Base-by-base conservation (phyloP, 2,888 invertebrate species). In the Chrysodeixis includens region DNA sequence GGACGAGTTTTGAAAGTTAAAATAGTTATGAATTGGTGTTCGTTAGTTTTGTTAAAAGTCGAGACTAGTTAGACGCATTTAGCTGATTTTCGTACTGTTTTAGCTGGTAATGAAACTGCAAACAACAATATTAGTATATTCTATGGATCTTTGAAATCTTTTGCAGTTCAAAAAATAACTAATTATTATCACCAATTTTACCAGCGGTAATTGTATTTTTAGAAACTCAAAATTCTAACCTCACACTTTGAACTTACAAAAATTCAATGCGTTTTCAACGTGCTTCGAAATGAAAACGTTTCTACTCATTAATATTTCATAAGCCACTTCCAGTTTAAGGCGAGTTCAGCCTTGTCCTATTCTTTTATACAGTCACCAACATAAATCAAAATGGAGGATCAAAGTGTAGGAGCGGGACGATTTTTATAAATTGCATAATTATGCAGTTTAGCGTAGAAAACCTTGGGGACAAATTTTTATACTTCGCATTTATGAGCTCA, bases 251-350 rank as follows among this genome's bases (percentile, higher is more conserved):
- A 66, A 63, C 61, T 62, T 54, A 54, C 16, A 64, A 78, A 80
- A 74, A 70, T 66, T 66, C 70, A 74, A 76, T 74, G 79, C 74
- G 61, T 74, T 70, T 35, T 62, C 69, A 76, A 74, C 76, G 74
- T 74, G 69, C 63, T 70, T 22, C 30, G 62, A 78, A 75, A 78
- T 69, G 60, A 70, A 74, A 81, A 66, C 71, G 62, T 65, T 79
- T 74, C 61, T 62, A 79, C 83, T 88, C 85, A 89, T 89, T 88
- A 88, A 90, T 90, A 86, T 89, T 88, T 88, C 85, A 90, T 89
- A 89, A 86, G 84, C 75, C 55, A 54, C 73, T 69, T 54, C 46
- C 67, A 54, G 74, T 62, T 76, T 73, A 79, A 69, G 77, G 61
- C 62, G 62, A 58, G 73, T 65, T 62, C 59, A 73, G 69, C 60